phyloP scores from a whole-genome alignment of 2,888 invertebrate species.

The Phyllotreta striolata region DNA sequence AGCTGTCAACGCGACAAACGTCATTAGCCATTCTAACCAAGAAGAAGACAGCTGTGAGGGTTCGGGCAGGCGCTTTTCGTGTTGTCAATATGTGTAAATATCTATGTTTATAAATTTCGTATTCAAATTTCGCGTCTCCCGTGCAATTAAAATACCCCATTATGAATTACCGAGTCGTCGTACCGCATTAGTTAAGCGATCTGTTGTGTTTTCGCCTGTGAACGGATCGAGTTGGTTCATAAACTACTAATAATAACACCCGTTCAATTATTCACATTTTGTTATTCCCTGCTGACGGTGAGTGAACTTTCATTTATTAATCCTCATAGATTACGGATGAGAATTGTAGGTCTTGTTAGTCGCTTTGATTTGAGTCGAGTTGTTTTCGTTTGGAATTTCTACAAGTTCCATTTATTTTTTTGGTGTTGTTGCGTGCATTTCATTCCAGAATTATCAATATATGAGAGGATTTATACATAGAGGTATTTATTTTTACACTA shows the following conservation, averaged over 20 bases:
- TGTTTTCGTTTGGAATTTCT: too few relatives aligned
- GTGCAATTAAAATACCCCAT: background rate
- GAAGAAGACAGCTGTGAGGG: conserved; percentile 34
- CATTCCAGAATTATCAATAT: too few relatives aligned
- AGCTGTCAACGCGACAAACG: conserved; percentile 8
- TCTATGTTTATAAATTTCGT: conserved; percentile 43
- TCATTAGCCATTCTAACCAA: too few relatives aligned
- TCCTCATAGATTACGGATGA: background rate
- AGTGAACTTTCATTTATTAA: conserved; percentile 12
- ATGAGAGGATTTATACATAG: too few relatives aligned
- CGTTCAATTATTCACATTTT: conserved; percentile 11
- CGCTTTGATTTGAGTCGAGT: too few relatives aligned
- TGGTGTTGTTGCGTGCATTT: too few relatives aligned
- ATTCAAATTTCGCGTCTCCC: conserved; percentile 33
- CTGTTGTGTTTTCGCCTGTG: conserved; percentile 25
- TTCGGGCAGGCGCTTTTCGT: conserved; percentile 48
- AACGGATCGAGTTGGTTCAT: conserved; percentile 36
- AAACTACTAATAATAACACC: conserved; percentile 10
- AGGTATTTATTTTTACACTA: too few relatives aligned
- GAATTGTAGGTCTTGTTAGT: too few relatives aligned
- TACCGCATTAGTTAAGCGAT: conserved; percentile 1
- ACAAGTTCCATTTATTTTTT: too few relatives aligned
- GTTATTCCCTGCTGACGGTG: conserved; percentile 8
- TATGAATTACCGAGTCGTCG: background rate
- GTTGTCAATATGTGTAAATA: conserved; percentile 48